phyloP scores from a whole-genome alignment of 2,888 invertebrate genomes.

The Orthosia cruda region DNA sequence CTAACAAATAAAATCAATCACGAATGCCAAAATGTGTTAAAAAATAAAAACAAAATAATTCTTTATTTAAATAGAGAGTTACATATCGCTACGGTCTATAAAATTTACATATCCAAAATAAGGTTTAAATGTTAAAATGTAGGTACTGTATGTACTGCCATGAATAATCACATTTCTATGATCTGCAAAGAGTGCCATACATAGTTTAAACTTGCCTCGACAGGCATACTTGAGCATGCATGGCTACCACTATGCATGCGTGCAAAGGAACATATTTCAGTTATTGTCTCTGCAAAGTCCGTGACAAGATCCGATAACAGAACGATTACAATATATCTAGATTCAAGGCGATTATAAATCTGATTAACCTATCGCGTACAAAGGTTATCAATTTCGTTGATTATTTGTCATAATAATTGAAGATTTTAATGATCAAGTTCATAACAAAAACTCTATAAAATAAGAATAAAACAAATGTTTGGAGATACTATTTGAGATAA shows the following conservation, averaged over 20 bases:
- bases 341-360: constrained; percentile 53
- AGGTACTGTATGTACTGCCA: constrained; percentile 35
- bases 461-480: constrained; percentile 40
- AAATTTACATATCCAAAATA: constrained; percentile 41
- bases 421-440: constrained; percentile 29
- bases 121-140: constrained; percentile 26
- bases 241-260: constrained; percentile 4
- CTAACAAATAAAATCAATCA: constrained; percentile 9
- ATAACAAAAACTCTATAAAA: constrained; percentile 26
- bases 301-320: constrained; percentile 26
- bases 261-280: constrained; percentile 44
- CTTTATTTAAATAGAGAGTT: constrained; percentile 41
- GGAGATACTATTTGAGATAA: constrained; percentile 68
- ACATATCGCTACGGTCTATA: constrained; percentile 37
- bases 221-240: constrained; percentile 36
- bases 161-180: constrained; percentile 38
- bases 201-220: constrained; percentile 18
- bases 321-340: constrained; percentile 42
- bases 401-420: constrained; percentile 45
- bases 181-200: constrained; percentile 28
- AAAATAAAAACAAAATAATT: constrained; percentile 17
- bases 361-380: constrained; percentile 43
- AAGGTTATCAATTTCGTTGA: constrained; percentile 53
- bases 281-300: constrained; percentile 52
- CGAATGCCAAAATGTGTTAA: constrained; percentile 13